Conservation (phyloP, 2,113 vertebrate species). For the Grammomys surdaster region DNA sequence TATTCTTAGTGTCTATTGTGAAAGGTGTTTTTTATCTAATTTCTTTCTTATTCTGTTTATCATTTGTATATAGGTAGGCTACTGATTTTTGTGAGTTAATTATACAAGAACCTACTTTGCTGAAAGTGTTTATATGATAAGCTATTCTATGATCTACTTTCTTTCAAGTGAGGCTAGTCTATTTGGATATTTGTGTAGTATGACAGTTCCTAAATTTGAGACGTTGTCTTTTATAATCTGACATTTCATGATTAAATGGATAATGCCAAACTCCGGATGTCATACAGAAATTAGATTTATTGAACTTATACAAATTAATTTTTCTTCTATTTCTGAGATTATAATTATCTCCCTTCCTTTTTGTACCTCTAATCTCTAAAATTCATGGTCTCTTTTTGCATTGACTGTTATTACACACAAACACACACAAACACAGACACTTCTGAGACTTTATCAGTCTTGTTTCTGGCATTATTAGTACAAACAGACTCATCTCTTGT, state of each 20-base stretch:
- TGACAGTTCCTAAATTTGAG: background rate
- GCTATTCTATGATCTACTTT: background rate
- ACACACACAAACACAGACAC: background rate
- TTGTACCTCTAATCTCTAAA: background rate
- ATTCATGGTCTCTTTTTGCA: background rate
- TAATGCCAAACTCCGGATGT: background rate
- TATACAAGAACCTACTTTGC: background rate
- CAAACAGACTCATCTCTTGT: too few species aligned
- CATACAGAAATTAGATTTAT: slow-evolving; percentile 19
- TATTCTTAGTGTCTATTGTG: background rate
- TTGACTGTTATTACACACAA: background rate
- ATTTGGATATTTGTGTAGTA: background rate
- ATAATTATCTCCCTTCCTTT: background rate
- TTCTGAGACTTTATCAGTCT: too few species aligned
- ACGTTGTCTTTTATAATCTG: background rate
- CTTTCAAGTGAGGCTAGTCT: background rate
- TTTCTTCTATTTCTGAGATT: background rate
- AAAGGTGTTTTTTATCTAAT: background rate
- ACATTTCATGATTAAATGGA: background rate
- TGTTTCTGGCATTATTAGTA: too few species aligned
- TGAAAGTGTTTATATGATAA: background rate
- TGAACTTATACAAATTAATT: background rate
- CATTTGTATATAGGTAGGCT: background rate
- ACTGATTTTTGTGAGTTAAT: background rate
- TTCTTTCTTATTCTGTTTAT: background rate